Evolutionary conservation across 2,888 invertebrate genomes (phyloP).

Genomic region (Bembecia ichneumoniformis): DNA sequence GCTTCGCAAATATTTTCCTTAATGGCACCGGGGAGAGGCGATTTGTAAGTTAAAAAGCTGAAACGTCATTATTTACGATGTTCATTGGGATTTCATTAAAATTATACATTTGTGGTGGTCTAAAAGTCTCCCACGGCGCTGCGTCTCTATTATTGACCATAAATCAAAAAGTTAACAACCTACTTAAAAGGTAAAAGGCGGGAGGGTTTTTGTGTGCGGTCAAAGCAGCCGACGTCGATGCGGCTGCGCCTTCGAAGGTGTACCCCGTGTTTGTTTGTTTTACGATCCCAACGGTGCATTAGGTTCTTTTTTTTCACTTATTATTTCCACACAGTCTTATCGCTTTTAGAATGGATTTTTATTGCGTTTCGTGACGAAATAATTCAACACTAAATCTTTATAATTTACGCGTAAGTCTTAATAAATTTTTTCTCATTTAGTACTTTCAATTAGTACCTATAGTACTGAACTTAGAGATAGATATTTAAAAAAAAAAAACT

Average conservation of each 20-base stretch:
- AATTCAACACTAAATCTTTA: too few relatives aligned
- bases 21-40: background rate
- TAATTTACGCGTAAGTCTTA: too few relatives aligned
- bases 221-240: slow-evolving; percentile 60
- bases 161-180: slow-evolving; percentile 74
- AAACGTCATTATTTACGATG: slow-evolving; percentile 5
- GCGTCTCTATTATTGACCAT: slow-evolving; percentile 72
- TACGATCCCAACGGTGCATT: slow-evolving; percentile 68
- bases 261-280: slow-evolving; percentile 66
- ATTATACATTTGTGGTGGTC: slow-evolving; percentile 62
- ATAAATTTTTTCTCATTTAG: background rate
- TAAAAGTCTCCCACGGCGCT: slow-evolving; percentile 67
- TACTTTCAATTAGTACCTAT: too few relatives aligned
- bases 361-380: background rate
- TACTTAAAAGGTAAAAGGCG: slow-evolving; percentile 67
- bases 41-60: background rate
- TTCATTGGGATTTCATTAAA: slow-evolving; percentile 65
- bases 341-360: slow-evolving; percentile 21
- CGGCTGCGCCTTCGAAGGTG: slow-evolving; percentile 48
- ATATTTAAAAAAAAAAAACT: too few relatives aligned
- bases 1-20: background rate
- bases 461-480: too few relatives aligned
- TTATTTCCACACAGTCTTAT: slow-evolving; percentile 61
- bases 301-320: slow-evolving; percentile 56
- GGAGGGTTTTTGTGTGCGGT: slow-evolving; percentile 64